These are phyloP conservation scores for Lutjanus argentimaculatus DNA, from an alignment of 2,797 vertebrate species.

Conservation along the genomic window DNA sequence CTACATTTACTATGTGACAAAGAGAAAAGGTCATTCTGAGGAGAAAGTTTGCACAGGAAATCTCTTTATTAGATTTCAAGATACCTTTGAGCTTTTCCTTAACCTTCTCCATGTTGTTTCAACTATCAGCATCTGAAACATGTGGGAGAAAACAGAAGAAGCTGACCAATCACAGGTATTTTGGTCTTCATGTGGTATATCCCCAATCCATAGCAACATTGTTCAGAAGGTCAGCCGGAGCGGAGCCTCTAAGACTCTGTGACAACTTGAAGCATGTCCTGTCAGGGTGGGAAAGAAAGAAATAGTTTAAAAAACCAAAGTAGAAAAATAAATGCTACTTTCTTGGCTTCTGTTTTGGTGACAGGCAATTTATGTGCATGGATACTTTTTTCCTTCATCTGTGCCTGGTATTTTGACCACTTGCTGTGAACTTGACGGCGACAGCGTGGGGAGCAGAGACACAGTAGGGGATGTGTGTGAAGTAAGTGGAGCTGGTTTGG, in stretches of 20 bases:
- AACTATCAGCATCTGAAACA: background rate
- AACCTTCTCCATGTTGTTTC: background rate
- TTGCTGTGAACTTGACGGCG: slow-evolving; percentile 14
- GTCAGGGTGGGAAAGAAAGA: background rate
- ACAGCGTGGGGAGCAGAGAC: background rate
- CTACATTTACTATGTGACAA: too few species aligned
- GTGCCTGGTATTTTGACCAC: slow-evolving; percentile 1
- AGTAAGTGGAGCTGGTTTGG: background rate
- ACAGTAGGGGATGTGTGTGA: background rate
- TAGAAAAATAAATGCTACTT: background rate
- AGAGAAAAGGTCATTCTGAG: too few species aligned
- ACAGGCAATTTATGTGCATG: background rate
- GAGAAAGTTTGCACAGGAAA: too few species aligned
- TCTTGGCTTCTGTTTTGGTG: background rate
- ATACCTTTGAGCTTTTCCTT: background rate
- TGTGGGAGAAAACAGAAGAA: background rate
- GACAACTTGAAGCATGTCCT: background rate
- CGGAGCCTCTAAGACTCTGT: background rate
- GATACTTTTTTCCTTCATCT: background rate
- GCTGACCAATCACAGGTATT: background rate
- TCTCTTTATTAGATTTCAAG: background rate
- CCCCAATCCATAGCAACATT: background rate
- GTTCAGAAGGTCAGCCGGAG: background rate
- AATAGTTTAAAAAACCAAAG: background rate
- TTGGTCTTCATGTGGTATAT: too few species aligned